Evolutionary conservation across 2,797 vertebrate species (phyloP), one percentile per base, ranked within the genome.

Genomic region (Sebastes vulpes): DNA sequence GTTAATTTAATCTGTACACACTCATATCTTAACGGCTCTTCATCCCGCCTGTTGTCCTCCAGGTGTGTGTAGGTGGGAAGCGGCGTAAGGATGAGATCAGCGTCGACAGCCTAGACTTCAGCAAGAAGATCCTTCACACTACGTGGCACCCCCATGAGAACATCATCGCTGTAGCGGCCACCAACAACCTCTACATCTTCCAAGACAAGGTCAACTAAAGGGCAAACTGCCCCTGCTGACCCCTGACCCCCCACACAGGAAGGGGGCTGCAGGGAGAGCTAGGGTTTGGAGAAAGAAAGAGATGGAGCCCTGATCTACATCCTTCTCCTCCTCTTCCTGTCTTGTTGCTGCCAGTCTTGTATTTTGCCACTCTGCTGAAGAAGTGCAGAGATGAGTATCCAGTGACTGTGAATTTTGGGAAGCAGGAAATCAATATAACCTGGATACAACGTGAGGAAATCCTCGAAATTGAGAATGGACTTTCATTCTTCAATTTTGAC

Each of bases 161-260:
- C 87, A 99, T 99, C 94, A 99, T 99, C 1, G 99, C 99, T 2
- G 99, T 99, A 94, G 98, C 98, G 12, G 99, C 98, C 92, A 99
- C 98, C 83, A 99, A 99, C 95, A 99, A 99, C 97, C 97, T 99
- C 93, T 99, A 99, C 96, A 99, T 99, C 96, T 99, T 99, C 95
- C 99, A 99, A 95, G 99, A 99, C 97, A 99, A 99, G 95, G 97
- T 99, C 95, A 99, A 99, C 95, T 99, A 98, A 97, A 89, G 92
- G 91, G 74, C 80, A 56, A 25, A 26, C 70, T 29, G 77, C 38
- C 84, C 85, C 75, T 21, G 60, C 68, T 71, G 85, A 85, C 84
- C 84, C 80, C 77, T 72, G 74, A 75, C 72, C 81, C 69, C 28
- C 28, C 53, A 73, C 46, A 66, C 25, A 60, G n/a, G 53, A 74